Percentiles rank a stretch among this genome's conserved stretches.
phyloP scores from a whole-genome alignment of 1,140 invertebrate genomes.

The Mizuhopecten yessoensis region DNA sequence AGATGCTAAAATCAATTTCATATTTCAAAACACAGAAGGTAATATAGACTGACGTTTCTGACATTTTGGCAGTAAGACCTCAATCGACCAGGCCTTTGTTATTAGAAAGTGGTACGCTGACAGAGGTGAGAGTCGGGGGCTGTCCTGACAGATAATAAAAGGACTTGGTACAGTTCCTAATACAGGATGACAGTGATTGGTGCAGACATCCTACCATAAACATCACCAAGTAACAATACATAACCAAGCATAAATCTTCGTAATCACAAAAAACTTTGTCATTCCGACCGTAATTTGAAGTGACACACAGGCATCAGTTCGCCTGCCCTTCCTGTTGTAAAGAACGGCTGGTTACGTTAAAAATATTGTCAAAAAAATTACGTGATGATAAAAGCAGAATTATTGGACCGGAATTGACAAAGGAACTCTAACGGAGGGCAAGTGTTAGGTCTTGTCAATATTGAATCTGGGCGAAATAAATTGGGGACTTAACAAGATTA shows the following conservation, averaged over 20 bases:
- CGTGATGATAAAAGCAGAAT: slow-evolving; percentile 18
- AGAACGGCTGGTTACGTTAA: not conserved
- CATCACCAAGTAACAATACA: not conserved
- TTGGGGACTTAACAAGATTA: slow-evolving; percentile 1
- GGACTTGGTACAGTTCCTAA: not conserved
- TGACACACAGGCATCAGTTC: not conserved
- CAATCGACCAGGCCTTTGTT: not conserved
- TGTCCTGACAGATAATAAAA: not conserved
- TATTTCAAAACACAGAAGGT: not conserved
- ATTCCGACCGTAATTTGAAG: not conserved
- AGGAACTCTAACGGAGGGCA: not conserved
- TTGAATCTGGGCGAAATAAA: slow-evolving; percentile 29
- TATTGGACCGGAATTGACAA: not conserved
- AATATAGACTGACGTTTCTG: slow-evolving; percentile 34
- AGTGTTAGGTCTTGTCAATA: not conserved
- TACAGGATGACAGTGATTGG: not conserved
- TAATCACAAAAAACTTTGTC: not conserved
- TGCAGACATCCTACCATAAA: not conserved
- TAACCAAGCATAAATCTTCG: not conserved
- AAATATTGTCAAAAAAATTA: not conserved
- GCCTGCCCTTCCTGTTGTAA: not conserved
- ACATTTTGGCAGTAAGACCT: not conserved
- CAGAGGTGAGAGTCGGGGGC: not conserved
- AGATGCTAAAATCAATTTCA: slow-evolving; percentile 34
- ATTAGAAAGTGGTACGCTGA: not conserved